Conservation (phyloP, 2,113 vertebrate genomes). For the Protobothrops flavoviridis region DNA sequence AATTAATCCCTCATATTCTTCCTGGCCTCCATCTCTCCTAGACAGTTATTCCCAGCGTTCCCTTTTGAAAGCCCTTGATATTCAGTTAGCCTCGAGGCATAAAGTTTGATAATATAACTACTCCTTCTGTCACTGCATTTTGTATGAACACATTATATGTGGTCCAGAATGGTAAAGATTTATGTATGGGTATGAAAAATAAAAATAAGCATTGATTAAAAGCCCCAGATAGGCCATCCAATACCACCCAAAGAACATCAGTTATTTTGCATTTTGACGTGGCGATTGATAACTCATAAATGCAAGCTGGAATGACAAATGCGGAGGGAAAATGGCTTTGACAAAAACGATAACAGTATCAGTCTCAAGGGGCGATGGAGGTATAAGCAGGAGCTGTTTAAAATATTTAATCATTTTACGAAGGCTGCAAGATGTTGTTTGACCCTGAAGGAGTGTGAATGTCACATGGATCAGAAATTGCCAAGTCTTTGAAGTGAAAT, state of each 20-base stretch:
- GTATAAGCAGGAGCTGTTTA: slow-evolving; percentile 97
- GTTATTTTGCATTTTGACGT: slow-evolving; percentile 99
- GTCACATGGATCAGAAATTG: slow-evolving; percentile 97
- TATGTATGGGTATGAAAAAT: slow-evolving; percentile 90
- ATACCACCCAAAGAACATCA: slow-evolving; percentile 97
- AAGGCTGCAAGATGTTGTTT: slow-evolving; percentile 97
- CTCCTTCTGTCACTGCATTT: slow-evolving; percentile 91
- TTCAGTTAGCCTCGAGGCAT: slow-evolving; percentile 89
- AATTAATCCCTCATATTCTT: slow-evolving; percentile 85
- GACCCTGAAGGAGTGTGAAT: slow-evolving; percentile 99
- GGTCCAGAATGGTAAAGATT: slow-evolving; percentile 85
- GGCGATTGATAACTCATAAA: slow-evolving; percentile 99
- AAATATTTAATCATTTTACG: slow-evolving; percentile 99
- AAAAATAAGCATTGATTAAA: slow-evolving; percentile 98
- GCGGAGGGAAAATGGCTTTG: slow-evolving; percentile 98
- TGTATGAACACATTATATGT: slow-evolving; percentile 92
- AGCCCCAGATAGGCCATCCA: slow-evolving; percentile 98
- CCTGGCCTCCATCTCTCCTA: slow-evolving; percentile 78
- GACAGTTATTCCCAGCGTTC: slow-evolving; percentile 78
- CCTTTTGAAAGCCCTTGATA: slow-evolving; percentile 89
- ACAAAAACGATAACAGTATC: slow-evolving; percentile 99
- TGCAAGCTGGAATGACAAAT: slow-evolving; percentile 96
- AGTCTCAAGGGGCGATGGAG: slow-evolving; percentile 91
- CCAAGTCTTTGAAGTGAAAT: slow-evolving; percentile 94
- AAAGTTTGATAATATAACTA: slow-evolving; percentile 98